phyloP scores from a whole-genome alignment of 2,797 vertebrate genomes.

The Coregonus ussuriensis region DNA sequence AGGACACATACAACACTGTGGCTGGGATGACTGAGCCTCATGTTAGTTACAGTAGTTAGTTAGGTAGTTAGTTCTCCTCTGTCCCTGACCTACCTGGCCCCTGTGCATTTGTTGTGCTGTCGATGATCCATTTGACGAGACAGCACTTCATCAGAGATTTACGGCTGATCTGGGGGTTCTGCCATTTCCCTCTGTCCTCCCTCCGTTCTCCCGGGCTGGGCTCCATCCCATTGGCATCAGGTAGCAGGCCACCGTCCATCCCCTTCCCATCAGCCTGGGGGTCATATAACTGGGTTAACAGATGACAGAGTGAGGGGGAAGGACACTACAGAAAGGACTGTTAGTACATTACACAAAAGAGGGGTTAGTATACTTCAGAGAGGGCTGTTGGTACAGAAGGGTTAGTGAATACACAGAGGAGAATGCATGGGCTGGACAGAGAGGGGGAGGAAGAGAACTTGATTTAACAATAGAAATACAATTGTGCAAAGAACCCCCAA shows the following conservation, averaged over 20 bases:
- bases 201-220: conserved; percentile 49
- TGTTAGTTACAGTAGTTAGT: too few species aligned
- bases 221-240: conserved; percentile 73
- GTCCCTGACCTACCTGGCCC: conserved; percentile 77
- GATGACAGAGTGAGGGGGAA: neutral
- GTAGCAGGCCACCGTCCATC: conserved; percentile 75
- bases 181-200: conserved; percentile 76
- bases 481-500: neutral
- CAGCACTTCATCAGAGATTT: conserved; percentile 87
- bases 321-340: neutral
- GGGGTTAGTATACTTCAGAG: neutral
- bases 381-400: conserved; percentile 2
- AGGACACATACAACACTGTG: neutral
- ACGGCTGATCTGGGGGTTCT: conserved; percentile 75
- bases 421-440: neutral
- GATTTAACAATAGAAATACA: neutral
- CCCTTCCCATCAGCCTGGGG: conserved; percentile 75
- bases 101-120: conserved; percentile 74
- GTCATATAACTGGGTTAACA: conserved; percentile 10
- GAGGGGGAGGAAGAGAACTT: neutral
- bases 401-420: neutral
- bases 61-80: neutral
- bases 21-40: neutral
- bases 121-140: conserved; percentile 86
- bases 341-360: too few species aligned